phyloP scores from a whole-genome alignment of 2,888 invertebrate genomes.

The Phyllotreta striolata region DNA sequence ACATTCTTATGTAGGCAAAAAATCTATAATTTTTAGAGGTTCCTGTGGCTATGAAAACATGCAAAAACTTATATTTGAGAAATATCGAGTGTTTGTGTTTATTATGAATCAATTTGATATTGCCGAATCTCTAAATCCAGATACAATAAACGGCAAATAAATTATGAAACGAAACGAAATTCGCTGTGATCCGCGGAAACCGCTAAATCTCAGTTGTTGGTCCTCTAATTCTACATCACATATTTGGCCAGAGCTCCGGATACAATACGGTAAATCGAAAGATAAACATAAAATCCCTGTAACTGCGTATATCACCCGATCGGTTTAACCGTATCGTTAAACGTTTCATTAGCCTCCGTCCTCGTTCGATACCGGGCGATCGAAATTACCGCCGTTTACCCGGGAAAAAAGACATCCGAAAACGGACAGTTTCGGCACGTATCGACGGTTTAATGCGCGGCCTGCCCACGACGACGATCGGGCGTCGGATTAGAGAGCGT shows the following conservation, averaged over 20 bases:
- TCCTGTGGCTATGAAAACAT: no score
- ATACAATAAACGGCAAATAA: conserved; percentile 13
- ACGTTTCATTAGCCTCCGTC: no score
- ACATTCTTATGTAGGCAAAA: no score
- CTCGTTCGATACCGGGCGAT: no score
- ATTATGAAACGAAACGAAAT: conserved; percentile 11
- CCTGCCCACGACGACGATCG: conserved; percentile 46
- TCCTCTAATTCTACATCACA: conserved; percentile 50
- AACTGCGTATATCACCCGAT: conserved; percentile 27
- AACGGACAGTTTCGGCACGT: no score
- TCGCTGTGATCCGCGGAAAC: conserved; percentile 14
- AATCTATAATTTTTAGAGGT: no score
- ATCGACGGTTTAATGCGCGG: conserved; percentile 15
- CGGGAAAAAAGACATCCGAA: no score
- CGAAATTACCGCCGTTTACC: no score
- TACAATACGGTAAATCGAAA: conserved; percentile 50
- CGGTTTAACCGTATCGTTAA: not conserved
- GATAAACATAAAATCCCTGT: conserved; percentile 50
- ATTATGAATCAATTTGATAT: not conserved
- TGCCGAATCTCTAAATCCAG: conserved; percentile 10
- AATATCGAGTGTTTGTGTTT: no score
- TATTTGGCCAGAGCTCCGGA: conserved; percentile 47
- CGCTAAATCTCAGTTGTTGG: conserved; percentile 36
- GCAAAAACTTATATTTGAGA: no score
- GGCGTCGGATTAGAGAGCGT: conserved; percentile 40